Conservation (phyloP, 2,797 vertebrate genomes). For the Myripristis murdjan region DNA sequence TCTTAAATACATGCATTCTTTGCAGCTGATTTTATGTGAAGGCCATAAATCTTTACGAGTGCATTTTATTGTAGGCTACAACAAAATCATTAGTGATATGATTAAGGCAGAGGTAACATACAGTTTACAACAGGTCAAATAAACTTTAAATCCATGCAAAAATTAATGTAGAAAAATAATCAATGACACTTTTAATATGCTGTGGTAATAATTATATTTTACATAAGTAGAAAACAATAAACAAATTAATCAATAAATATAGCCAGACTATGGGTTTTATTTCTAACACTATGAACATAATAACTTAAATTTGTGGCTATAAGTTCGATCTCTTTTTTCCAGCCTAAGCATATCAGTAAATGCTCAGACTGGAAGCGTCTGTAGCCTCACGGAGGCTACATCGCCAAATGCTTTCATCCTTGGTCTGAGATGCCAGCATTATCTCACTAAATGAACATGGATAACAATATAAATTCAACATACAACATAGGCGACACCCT, state of each 20-base stretch:
- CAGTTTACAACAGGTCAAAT: slow-evolving; percentile 61
- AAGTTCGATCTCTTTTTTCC: background rate
- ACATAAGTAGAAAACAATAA: slow-evolving; percentile 68
- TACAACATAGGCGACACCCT: too few relatives aligned
- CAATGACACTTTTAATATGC: slow-evolving; percentile 69
- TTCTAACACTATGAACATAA: slow-evolving; percentile 21
- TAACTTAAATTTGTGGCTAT: slow-evolving; percentile 25
- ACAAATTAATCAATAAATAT: slow-evolving; percentile 32
- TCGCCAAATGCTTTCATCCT: slow-evolving; percentile 41
- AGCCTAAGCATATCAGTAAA: slow-evolving; percentile 41
- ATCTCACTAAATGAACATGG: background rate
- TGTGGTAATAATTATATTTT: slow-evolving; percentile 72
- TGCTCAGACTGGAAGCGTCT: slow-evolving; percentile 35
- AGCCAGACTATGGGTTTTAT: slow-evolving; percentile 25
- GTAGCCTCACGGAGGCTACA: slow-evolving; percentile 78
- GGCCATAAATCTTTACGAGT: slow-evolving; percentile 62
- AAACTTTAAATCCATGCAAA: slow-evolving; percentile 63
- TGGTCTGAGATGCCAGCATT: slow-evolving; percentile 7
- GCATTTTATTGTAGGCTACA: slow-evolving; percentile 82
- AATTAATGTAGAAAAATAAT: slow-evolving; percentile 76
- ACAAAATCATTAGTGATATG: slow-evolving; percentile 65
- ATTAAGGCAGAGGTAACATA: slow-evolving; percentile 69
- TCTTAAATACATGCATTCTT: background rate
- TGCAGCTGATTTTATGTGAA: slow-evolving; percentile 32
- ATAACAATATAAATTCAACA: background rate